Evolutionary conservation across 1,140 invertebrate genomes (phyloP).

Genomic region (Hylaeus volcanicus): DNA sequence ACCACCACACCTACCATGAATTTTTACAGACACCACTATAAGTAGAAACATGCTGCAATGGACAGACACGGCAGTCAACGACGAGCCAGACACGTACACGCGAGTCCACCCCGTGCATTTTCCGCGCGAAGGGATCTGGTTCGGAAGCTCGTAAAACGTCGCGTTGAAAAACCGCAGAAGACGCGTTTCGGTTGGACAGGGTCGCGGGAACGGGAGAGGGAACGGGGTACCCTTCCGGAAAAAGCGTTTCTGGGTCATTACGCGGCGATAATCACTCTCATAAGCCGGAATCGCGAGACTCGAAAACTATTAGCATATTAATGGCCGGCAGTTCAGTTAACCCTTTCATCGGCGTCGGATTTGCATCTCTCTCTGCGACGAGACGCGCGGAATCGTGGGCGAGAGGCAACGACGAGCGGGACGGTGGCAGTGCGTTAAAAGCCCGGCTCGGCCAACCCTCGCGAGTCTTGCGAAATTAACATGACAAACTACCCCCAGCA

Average conservation of each 20-base stretch:
- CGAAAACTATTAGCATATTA: slow-evolving; percentile 82
- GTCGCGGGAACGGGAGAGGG: background rate
- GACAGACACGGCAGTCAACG: too few species aligned
- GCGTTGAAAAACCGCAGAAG: slow-evolving; percentile 54
- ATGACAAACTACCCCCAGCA: slow-evolving; percentile 81
- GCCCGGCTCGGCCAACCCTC: slow-evolving; percentile 73
- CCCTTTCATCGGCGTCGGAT: slow-evolving; percentile 81
- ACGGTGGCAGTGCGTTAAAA: slow-evolving; percentile 81
- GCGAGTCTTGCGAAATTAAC: slow-evolving; percentile 80
- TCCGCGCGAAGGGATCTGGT: slow-evolving; percentile 7
- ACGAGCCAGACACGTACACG: too few species aligned
- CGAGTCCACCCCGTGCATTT: background rate
- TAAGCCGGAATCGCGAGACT: slow-evolving; percentile 80
- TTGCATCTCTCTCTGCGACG: slow-evolving; percentile 71
- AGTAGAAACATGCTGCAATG: too few species aligned
- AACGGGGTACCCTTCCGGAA: slow-evolving; percentile 78
- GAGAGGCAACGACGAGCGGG: slow-evolving; percentile 48
- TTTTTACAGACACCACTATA: too few species aligned
- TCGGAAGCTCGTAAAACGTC: slow-evolving; percentile 41
- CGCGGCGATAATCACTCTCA: slow-evolving; percentile 79
- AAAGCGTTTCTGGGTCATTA: slow-evolving; percentile 81
- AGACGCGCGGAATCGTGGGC: slow-evolving; percentile 55
- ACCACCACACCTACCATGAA: too few species aligned
- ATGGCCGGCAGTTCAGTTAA: slow-evolving; percentile 81
- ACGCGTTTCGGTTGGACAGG: background rate